Conservation (phyloP, 2,113 vertebrate genomes). For the Sarotherodon lohbergeri region DNA sequence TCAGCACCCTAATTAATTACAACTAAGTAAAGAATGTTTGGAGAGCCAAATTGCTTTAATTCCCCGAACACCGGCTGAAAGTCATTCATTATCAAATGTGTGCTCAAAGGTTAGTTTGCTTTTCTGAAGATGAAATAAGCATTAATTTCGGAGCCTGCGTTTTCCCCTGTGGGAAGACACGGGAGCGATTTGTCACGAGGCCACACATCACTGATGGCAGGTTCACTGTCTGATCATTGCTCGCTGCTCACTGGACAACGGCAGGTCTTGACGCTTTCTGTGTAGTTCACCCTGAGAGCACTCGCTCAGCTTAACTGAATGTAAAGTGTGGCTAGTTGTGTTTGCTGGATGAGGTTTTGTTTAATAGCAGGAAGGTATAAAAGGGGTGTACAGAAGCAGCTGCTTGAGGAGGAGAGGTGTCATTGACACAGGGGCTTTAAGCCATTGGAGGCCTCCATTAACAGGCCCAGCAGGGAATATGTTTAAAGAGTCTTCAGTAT, state of each 20-base stretch:
- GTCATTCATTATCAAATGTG: conserved; percentile 83
- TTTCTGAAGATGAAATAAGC: conserved; percentile 75
- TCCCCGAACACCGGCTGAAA: conserved; percentile 75
- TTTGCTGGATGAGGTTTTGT: conserved; percentile 22
- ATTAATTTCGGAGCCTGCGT: conserved; percentile 67
- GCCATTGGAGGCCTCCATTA: conserved; percentile 55
- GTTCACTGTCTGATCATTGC: conserved; percentile 50
- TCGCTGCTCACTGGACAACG: conserved; percentile 57
- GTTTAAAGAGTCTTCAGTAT: conserved; percentile 54
- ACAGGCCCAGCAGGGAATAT: conserved; percentile 58
- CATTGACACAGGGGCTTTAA: conserved; percentile 44
- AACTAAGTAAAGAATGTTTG: conserved; percentile 84
- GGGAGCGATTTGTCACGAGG: conserved; percentile 55
- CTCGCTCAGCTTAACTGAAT: conserved; percentile 28
- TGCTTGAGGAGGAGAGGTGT: conserved; percentile 40
- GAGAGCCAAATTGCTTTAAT: conserved; percentile 81
- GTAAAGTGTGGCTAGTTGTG: not conserved
- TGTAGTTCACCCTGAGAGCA: conserved; percentile 12
- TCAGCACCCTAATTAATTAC: conserved; percentile 80
- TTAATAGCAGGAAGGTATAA: not conserved
- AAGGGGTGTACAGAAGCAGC: not conserved
- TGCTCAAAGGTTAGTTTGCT: conserved; percentile 83
- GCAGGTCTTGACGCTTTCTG: conserved; percentile 19
- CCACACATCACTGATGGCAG: conserved; percentile 48
- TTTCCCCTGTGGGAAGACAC: conserved; percentile 37